Evolutionary conservation across 2,888 invertebrate species (phyloP), one percentile per base, ranked within the genome.

Genomic region (Tetropium fuscum): DNA sequence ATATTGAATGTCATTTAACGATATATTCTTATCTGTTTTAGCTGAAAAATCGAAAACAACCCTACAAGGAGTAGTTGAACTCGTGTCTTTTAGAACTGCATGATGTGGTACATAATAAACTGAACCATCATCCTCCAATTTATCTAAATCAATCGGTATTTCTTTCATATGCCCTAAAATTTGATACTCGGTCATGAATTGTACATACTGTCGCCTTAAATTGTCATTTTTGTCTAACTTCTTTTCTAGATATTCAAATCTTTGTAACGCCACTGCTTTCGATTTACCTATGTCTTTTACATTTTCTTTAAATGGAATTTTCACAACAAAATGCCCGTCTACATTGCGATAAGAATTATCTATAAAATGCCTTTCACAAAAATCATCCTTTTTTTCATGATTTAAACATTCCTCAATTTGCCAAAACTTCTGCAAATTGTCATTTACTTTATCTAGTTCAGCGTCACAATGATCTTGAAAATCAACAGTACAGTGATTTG

Each of bases 41-140:
- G 56, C 38, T 1, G 71, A 72, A n/a, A 61, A 64, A 53, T 73
- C 62, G 48, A 73, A 73, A 5, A 72, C 68, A 1, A 68, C 68
- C 5, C 71, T 13, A n/a, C 63, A 49, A 10, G 64, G 63, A 0
- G 70, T 69, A 20, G 69, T 70, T 25, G 32, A 27, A 22, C 64
- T 66, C 1, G 43, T 22, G 10, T 66, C 58, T 19, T 67, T 63
- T 5, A 64, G 20, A 3, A 72, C 68, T 5, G 55, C 56, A 44
- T 72, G 69, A 66, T 72, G 71, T 8, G 70, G 68, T 15, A 72
- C 43, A 45, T 58, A 69, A 40, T 58, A 64, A 8, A 5, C 25
- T 18, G 27, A 22, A 3, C 13, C 40, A 10, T 30, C 30, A 13
- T 60, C 49, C 7, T 41, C 13, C 8, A 48, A 8, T 13, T 34